These are phyloP conservation scores for Anagyrus pseudococci DNA, from an alignment of 2,888 invertebrate species.

Conservation along the genomic window DNA sequence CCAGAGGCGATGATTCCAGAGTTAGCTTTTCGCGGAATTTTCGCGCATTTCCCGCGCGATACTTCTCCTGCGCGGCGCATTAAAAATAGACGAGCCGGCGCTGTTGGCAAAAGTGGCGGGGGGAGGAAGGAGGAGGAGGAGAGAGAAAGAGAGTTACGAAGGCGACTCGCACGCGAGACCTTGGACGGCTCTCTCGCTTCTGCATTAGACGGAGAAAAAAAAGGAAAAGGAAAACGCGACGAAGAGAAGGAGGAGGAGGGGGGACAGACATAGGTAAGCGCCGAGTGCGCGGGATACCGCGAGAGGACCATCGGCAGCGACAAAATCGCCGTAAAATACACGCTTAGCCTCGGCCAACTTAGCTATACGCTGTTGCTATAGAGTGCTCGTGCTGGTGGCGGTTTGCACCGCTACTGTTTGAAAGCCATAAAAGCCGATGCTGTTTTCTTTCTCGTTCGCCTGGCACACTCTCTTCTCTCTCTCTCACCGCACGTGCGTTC, in stretches of 20 bases:
- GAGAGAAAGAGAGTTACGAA: constrained; percentile 38
- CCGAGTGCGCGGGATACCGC: constrained; percentile 30
- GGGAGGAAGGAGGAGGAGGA: background rate
- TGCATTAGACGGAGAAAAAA: constrained; percentile 1
- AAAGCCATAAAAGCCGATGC: constrained; percentile 30
- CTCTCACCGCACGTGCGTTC: too few relatives aligned
- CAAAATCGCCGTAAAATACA: constrained; percentile 55
- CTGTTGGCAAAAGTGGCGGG: background rate
- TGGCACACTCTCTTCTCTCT: too few relatives aligned
- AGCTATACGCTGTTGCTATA: constrained; percentile 46
- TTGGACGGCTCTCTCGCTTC: constrained; percentile 9
- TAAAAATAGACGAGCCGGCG: constrained; percentile 31
- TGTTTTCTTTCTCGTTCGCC: constrained; percentile 1
- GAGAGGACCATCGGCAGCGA: constrained; percentile 48
- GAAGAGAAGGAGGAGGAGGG: background rate
- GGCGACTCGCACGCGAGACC: constrained; percentile 29
- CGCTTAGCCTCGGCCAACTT: constrained; percentile 60
- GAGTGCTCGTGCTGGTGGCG: constrained; percentile 14
- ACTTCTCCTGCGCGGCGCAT: constrained; percentile 10
- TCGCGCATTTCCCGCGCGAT: constrained; percentile 28
- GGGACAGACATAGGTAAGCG: constrained; percentile 7
- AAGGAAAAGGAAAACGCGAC: constrained; percentile 21
- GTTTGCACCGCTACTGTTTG: too few relatives aligned
- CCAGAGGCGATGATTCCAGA: constrained; percentile 25
- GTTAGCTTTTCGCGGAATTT: constrained; percentile 34